Evolutionary conservation across 2,888 invertebrate genomes (phyloP), one percentile per base, ranked within the genome.

Genomic region (Cerastis leucographa): DNA sequence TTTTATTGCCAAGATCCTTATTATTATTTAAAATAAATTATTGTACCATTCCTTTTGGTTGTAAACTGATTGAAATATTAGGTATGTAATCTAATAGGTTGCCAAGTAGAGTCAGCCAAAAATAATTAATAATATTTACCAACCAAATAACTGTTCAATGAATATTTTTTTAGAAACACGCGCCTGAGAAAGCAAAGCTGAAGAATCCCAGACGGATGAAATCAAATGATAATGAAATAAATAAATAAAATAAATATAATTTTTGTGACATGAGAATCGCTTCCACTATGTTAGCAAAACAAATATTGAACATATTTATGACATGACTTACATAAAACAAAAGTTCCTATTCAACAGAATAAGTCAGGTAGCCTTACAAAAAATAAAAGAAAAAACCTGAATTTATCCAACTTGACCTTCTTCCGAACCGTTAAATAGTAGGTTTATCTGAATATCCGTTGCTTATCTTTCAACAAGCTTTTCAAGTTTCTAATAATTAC

Each of bases 181-280:
- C 17, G 51, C 59, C 49, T 49, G 46, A n/a, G 62, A 70, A 17
- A 83, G 22, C n/a, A 78, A 78, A 77, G 83, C 73, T 61, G n/a
- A 22, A 12, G 54, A 25, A 76, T 81, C 51, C 78, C 69, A 66
- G 17, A 17, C 35, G 54, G 25, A 74, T 83, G 61, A 61, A 62
- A 75, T 78, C 51, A 49, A 44, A 64, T 86, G 71, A 83, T 71
- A n/a, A n/a, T n/a, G n/a, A n/a, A n/a, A n/a, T n/a, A n/a, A n/a
- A n/a, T n/a, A n/a, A n/a, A n/a, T n/a, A 46, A 42, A 74, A 85
- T 83, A 67, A 73, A 81, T 81, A 68, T 64, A 79, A 79, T 74
- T 74, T 80, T 69, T 51, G 62, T 66, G 75, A 76, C 72, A 70
- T 17, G 71, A 78, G 51, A 64, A 42, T 67, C n/a, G 67, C 74